Conservation (phyloP, 2,888 invertebrate species). For the Tenthredo livida region DNA sequence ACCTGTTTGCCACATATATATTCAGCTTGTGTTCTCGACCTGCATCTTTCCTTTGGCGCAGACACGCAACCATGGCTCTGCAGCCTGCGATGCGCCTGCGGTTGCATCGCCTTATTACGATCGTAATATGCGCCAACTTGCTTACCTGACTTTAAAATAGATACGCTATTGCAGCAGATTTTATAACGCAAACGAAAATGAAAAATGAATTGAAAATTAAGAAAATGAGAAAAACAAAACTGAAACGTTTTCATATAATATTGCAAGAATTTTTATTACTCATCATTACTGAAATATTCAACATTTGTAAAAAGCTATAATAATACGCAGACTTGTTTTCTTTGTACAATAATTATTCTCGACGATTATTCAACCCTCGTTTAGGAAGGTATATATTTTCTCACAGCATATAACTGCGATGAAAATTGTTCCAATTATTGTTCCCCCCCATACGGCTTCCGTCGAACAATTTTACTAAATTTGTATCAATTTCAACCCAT, state of each 20-base stretch:
- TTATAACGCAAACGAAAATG: not conserved
- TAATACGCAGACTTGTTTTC: not conserved
- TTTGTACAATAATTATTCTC: not conserved
- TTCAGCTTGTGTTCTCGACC: slow-evolving; percentile 43
- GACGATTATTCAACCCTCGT: too few relatives aligned
- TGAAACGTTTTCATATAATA: not conserved
- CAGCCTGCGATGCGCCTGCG: not conserved
- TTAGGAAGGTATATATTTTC: too few relatives aligned
- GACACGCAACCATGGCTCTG: slow-evolving; percentile 5
- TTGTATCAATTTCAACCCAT: too few relatives aligned
- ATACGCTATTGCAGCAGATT: not conserved
- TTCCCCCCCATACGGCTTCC: not conserved
- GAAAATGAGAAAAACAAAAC: not conserved
- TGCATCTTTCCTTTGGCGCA: slow-evolving; percentile 30
- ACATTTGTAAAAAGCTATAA: not conserved
- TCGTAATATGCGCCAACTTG: slow-evolving; percentile 29
- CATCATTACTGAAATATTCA: not conserved
- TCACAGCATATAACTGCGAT: too few relatives aligned
- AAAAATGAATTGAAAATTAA: not conserved
- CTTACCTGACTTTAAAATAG: slow-evolving; percentile 14
- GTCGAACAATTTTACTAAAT: not conserved
- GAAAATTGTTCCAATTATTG: not conserved
- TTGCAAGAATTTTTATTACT: not conserved
- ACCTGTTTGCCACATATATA: slow-evolving; percentile 41
- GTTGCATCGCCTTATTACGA: slow-evolving; percentile 24